Conservation (phyloP, 2,888 invertebrate species). For the Atrina japonica region DNA sequence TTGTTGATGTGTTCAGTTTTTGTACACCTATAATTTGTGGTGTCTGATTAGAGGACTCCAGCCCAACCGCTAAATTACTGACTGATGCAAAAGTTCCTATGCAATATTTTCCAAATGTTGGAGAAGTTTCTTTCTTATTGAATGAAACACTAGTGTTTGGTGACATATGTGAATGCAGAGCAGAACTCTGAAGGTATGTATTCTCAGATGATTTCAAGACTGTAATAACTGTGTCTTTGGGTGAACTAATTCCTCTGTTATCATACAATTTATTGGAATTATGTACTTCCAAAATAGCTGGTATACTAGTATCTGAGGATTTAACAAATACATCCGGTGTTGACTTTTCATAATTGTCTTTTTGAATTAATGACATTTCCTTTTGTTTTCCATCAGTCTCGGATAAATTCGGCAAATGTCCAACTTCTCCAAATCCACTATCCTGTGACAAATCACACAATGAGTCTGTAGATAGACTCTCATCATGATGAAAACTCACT, state of each 20-base stretch:
- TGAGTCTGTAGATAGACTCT: too few relatives aligned
- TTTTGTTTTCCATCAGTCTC: too few relatives aligned
- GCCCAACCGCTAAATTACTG: conserved; percentile 67
- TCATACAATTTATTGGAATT: not conserved
- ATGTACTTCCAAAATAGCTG: conserved; percentile 8
- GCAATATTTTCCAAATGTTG: conserved; percentile 69
- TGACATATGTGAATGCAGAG: not conserved
- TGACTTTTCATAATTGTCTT: too few relatives aligned
- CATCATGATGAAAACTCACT: too few relatives aligned
- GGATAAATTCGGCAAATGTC: conserved; percentile 49
- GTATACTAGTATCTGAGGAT: conserved; percentile 1
- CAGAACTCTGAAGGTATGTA: not conserved
- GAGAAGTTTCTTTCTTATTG: conserved; percentile 37
- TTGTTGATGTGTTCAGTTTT: not conserved
- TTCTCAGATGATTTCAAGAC: conserved; percentile 6
- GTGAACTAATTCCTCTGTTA: conserved; percentile 27
- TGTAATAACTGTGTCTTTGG: conserved; percentile 36
- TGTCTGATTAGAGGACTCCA: conserved; percentile 48
- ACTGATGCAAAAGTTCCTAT: conserved; percentile 75
- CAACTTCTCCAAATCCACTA: conserved; percentile 58
- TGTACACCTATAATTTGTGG: conserved; percentile 13
- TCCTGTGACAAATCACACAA: conserved; percentile 59
- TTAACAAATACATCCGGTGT: not conserved
- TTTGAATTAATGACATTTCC: too few relatives aligned
- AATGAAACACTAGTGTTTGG: conserved; percentile 34